Base-by-base conservation (phyloP, 2,888 invertebrate genomes). In the Boloria selene region DNA sequence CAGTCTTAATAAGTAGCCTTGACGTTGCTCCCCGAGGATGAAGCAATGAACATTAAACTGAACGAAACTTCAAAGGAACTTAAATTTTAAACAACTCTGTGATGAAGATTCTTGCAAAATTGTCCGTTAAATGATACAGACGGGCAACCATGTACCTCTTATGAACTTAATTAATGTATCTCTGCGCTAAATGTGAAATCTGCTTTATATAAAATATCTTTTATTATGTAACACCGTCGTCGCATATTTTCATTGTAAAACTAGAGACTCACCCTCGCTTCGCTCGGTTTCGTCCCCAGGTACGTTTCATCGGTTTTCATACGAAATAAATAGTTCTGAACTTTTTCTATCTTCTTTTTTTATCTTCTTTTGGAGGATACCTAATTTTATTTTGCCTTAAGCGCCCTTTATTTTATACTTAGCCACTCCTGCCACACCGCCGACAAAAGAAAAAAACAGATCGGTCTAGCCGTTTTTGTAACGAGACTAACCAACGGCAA, bases 41-140 rank as follows among this genome's bases (percentile, higher is more conserved):
- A 65, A 65, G 70, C 72, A 73, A 70, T 73, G 72, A 74, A 65
- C 72, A 70, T 72, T 72, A 73, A 73, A 73, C 63, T 65, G 69
- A 70, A 72, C 72, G 65, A 68, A 74, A 76, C 73, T 67, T 70
- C 71, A 70, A 72, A 73, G 70, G 69, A 72, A 72, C 70, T 74
- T 72, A 64, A 69, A 71, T 68, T 71, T 75, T 73, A 73, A 75
- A 72, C 73, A 71, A 73, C 73, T 73, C 62, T 16, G 63, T 72
- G 59, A 81, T 77, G 73, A 71, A 70, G 76, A 76, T 72, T 74
- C 73, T 76, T 78, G 71, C 73, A 73, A 77, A 79, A 80, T 79
- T 73, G 77, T 78, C 72, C 77, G 73, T 75, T 78, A 79, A 76
- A 74, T 76, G 75, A 75, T 80, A 80, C 63, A 66, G 67, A 59